A percentile compares a stretch with the other conserved stretches of the same genome.
phyloP scores from a whole-genome alignment of 2,888 invertebrate genomes.

The Nineta flava region DNA sequence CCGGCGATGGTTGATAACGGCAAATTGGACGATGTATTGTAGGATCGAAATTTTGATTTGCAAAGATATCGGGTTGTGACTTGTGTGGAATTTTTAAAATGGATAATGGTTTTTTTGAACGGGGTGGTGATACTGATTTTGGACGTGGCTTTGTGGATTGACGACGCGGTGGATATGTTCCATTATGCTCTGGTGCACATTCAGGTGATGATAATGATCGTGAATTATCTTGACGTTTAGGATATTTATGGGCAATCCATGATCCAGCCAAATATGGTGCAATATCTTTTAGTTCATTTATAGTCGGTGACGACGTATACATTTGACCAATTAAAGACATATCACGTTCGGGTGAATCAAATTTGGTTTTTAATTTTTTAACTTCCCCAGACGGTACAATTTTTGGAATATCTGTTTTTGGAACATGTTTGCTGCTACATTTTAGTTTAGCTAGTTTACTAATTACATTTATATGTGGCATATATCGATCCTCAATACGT shows the following conservation, averaged over 20 bases:
- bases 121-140: slow-evolving; percentile 33
- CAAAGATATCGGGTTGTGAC: slow-evolving; percentile 33
- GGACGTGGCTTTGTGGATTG: slow-evolving; percentile 24
- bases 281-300: slow-evolving; percentile 59
- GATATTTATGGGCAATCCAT: slow-evolving; percentile 69
- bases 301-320: slow-evolving; percentile 67
- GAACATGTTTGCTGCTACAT: slow-evolving; percentile 14
- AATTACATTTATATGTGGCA: slow-evolving; percentile 84
- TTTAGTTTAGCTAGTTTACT: slow-evolving; percentile 57
- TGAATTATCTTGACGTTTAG: slow-evolving; percentile 50
- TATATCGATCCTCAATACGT: slow-evolving; percentile 52
- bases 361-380: slow-evolving; percentile 52
- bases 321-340: slow-evolving; percentile 56
- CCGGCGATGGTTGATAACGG: slow-evolving; percentile 54
- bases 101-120: slow-evolving; percentile 29
- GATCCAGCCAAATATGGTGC: slow-evolving; percentile 62
- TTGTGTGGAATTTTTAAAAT: slow-evolving; percentile 29
- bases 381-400: slow-evolving; percentile 40
- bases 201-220: slow-evolving; percentile 40
- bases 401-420: slow-evolving; percentile 16
- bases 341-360: slow-evolving; percentile 38
- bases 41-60: slow-evolving; percentile 56
- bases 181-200: slow-evolving; percentile 21
- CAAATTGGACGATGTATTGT: slow-evolving; percentile 56
- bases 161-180: slow-evolving; percentile 24